phyloP scores from a whole-genome alignment of 2,797 vertebrate genomes.

The Lerista edwardsae region DNA sequence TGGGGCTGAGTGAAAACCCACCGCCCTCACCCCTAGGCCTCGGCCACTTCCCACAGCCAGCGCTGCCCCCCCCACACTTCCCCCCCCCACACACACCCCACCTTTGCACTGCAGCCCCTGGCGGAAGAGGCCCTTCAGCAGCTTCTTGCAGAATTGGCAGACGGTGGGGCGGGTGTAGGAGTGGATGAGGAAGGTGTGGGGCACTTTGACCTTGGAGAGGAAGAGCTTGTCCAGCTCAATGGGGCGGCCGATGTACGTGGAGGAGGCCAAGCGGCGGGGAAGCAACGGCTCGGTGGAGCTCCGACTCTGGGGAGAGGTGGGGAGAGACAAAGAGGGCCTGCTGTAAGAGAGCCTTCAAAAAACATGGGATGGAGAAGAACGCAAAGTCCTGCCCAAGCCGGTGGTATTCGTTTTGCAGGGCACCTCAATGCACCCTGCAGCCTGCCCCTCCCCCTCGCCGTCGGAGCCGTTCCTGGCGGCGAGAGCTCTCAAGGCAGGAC shows the following conservation, averaged over 20 bases:
- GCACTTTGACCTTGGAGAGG: conserved; percentile 92
- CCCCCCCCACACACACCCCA: conserved; percentile 50
- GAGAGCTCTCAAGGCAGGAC: background rate
- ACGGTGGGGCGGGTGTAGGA: conserved; percentile 92
- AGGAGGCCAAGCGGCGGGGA: conserved; percentile 57
- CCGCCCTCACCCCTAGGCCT: too few species aligned
- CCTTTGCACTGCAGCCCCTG: conserved; percentile 96
- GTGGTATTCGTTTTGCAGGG: too few species aligned
- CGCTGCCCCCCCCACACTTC: background rate
- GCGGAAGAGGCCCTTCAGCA: conserved; percentile 90
- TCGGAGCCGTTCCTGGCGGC: too few species aligned
- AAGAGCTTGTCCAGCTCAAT: conserved; percentile 92
- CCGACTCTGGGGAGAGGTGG: conserved; percentile 37
- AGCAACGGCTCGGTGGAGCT: conserved; percentile 55
- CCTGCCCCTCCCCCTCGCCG: too few species aligned
- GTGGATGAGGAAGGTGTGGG: conserved; percentile 92
- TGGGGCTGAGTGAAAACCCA: too few species aligned
- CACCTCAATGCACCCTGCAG: too few species aligned
- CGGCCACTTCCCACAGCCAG: too few species aligned
- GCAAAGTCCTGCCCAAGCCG: too few species aligned
- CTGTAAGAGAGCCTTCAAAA: background rate
- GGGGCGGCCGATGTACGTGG: conserved; percentile 86
- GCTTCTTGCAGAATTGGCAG: conserved; percentile 92
- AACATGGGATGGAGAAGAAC: background rate
- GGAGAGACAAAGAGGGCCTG: background rate